Conservation (phyloP, 2,113 vertebrate species). For the Microtus oregoni region DNA sequence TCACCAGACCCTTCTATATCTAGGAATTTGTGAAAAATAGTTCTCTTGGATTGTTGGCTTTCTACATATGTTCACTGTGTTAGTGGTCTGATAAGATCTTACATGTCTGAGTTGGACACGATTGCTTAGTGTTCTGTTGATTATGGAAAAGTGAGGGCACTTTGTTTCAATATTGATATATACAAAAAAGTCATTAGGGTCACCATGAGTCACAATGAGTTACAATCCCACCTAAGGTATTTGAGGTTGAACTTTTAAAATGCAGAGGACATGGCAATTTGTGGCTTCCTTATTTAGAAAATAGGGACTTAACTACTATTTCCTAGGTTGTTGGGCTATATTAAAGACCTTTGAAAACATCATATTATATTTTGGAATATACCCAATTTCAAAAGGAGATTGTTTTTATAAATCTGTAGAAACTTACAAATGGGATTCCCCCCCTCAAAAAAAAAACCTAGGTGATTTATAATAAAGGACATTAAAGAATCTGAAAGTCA, state of each 20-base stretch:
- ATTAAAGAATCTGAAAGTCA: not conserved
- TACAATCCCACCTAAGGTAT: not conserved
- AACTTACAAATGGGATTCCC: not conserved
- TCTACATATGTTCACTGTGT: constrained; percentile 52
- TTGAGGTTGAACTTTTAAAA: not conserved
- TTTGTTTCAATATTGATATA: constrained; percentile 19
- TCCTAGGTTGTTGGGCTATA: not conserved
- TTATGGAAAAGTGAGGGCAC: not conserved
- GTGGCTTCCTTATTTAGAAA: not conserved
- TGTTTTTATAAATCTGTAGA: constrained; percentile 23
- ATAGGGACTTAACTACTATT: not conserved
- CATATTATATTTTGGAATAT: constrained; percentile 8
- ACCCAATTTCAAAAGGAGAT: not conserved
- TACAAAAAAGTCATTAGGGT: not conserved
- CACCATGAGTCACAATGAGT: not conserved
- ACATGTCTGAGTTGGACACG: not conserved
- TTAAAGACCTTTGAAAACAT: not conserved
- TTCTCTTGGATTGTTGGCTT: not conserved
- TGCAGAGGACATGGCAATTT: not conserved
- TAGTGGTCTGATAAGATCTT: constrained; percentile 15
- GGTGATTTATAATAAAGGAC: not conserved
- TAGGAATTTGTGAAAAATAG: not conserved
- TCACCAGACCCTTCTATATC: not conserved
- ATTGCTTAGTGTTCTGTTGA: not conserved
- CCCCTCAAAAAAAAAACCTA: not conserved